phyloP scores from a whole-genome alignment of 2,888 invertebrate species.

The Saturnia japonica region DNA sequence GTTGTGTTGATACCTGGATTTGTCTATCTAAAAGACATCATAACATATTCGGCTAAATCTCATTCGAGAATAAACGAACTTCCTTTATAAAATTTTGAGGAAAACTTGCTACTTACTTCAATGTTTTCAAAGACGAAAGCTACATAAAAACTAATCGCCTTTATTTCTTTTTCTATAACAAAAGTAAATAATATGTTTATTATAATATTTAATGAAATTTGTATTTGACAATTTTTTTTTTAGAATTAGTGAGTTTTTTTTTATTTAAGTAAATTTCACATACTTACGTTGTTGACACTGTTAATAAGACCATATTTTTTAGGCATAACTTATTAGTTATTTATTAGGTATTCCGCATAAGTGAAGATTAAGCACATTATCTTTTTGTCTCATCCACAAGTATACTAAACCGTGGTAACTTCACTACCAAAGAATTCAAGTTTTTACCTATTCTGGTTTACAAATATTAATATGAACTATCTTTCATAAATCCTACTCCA shows the following conservation, averaged over 20 bases:
- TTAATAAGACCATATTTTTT: neutral
- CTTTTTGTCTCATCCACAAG: neutral
- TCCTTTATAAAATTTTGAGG: no score
- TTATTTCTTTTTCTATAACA: no score
- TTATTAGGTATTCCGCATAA: no score
- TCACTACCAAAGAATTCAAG: neutral
- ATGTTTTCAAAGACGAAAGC: neutral
- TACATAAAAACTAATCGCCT: neutral
- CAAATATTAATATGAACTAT: neutral
- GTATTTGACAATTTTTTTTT: no score
- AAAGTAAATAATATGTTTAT: no score
- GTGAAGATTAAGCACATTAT: neutral
- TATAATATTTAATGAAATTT: no score
- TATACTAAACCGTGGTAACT: neutral
- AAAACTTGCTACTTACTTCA: no score
- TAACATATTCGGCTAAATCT: neutral
- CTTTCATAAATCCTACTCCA: neutral
- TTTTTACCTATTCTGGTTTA: neutral
- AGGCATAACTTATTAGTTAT: no score
- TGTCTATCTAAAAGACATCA: neutral
- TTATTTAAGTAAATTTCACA: no score
- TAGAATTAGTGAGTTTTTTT: no score
- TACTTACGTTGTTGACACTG: no score
- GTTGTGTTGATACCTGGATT: neutral
- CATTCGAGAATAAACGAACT: neutral